Evolutionary conservation across 2,113 vertebrate species (phyloP).

Genomic region (Grammomys dolichurus): DNA sequence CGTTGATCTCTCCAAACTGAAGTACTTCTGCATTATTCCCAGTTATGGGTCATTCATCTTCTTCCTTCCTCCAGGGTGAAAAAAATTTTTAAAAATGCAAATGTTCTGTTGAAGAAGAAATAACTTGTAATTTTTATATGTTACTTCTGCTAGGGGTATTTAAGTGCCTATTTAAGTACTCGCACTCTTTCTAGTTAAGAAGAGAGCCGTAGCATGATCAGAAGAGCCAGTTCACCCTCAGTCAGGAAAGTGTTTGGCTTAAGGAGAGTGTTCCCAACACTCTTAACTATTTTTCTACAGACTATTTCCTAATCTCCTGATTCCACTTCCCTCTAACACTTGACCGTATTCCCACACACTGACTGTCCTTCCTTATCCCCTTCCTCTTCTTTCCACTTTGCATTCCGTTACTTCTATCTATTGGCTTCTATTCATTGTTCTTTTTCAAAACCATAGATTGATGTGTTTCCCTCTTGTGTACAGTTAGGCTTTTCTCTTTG

Average conservation of each 20-base stretch:
- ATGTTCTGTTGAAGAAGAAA: background rate
- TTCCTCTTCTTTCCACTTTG: background rate
- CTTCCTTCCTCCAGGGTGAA: background rate
- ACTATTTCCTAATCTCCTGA: background rate
- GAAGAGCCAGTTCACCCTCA: too few species aligned
- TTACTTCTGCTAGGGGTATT: background rate
- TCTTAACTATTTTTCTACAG: background rate
- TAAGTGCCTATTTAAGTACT: background rate
- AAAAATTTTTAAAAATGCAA: background rate
- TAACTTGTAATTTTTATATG: background rate
- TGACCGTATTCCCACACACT: background rate
- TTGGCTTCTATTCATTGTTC: background rate
- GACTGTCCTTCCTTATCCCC: background rate
- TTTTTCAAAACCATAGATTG: background rate
- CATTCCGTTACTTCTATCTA: background rate
- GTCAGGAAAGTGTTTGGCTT: background rate
- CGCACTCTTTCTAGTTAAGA: background rate
- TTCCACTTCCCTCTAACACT: background rate
- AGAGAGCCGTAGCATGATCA: background rate
- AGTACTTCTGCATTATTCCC: background rate
- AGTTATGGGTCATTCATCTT: background rate
- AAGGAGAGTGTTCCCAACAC: background rate
- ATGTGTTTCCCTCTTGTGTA: background rate
- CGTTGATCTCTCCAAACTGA: background rate
- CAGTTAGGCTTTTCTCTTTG: conserved; percentile 8